Evolutionary conservation across 2,113 vertebrate genomes (phyloP).

Genomic region (Plotosus lineatus): DNA sequence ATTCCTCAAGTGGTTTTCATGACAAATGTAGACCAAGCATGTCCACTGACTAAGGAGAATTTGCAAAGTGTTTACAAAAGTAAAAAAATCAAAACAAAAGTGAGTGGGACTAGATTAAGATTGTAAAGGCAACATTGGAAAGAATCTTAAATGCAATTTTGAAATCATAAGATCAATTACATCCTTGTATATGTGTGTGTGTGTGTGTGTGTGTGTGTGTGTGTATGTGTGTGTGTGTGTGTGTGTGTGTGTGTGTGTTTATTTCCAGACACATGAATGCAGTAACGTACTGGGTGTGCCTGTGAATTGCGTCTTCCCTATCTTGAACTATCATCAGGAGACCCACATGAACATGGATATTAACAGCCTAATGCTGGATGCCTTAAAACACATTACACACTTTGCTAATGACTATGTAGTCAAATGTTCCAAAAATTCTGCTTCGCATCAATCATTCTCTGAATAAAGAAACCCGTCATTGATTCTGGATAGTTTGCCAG

Average conservation of each 20-base stretch:
- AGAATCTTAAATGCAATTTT: background rate
- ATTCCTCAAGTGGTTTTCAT: slow-evolving; percentile 35
- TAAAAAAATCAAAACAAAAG: slow-evolving; percentile 16
- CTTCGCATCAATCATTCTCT: background rate
- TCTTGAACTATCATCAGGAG: slow-evolving; percentile 31
- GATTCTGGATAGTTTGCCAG: too few relatives aligned
- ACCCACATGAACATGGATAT: background rate
- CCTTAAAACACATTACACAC: background rate
- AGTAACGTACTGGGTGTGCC: slow-evolving; percentile 1
- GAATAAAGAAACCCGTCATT: background rate
- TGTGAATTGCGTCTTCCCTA: slow-evolving; percentile 29
- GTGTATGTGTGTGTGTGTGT: too few relatives aligned
- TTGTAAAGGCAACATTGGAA: background rate
- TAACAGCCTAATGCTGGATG: slow-evolving; percentile 33
- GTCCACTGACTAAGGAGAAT: background rate
- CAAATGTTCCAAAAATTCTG: background rate
- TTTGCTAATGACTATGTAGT: slow-evolving; percentile 23
- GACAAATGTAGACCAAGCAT: background rate
- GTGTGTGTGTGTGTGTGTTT: slow-evolving; percentile 13
- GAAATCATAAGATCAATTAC: background rate
- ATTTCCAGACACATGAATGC: slow-evolving; percentile 13
- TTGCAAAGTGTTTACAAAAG: slow-evolving; percentile 13
- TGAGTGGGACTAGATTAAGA: background rate
- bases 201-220: slow-evolving; percentile 3
- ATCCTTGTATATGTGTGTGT: background rate